These are phyloP conservation scores for Cynodonichthys magdalenae DNA, from an alignment of 2,797 vertebrate genomes.

Conservation along the genomic window DNA sequence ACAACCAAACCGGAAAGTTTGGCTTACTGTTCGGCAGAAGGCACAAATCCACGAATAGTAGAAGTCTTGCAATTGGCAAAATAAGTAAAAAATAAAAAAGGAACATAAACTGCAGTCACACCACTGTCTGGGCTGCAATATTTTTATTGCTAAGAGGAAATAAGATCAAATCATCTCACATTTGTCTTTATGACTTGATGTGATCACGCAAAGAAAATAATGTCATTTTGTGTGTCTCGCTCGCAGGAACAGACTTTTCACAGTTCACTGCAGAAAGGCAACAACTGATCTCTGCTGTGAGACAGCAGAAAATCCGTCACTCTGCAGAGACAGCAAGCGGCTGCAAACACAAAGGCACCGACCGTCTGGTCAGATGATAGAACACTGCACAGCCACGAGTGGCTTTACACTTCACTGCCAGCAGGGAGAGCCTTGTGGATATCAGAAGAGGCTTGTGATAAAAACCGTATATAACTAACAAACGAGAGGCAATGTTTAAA, in stretches of 20 bases:
- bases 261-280: slow-evolving; percentile 59
- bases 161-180: slow-evolving; percentile 13
- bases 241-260: slow-evolving; percentile 43
- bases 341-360: slow-evolving; percentile 22
- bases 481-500: slow-evolving; percentile 4
- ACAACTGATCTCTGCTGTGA: slow-evolving; percentile 62
- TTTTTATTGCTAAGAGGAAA: background rate
- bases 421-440: slow-evolving; percentile 66
- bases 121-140: background rate
- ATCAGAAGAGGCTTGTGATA: slow-evolving; percentile 11
- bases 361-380: slow-evolving; percentile 12
- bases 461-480: too few species aligned
- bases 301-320: slow-evolving; percentile 26
- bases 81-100: background rate
- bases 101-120: background rate
- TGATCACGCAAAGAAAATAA: slow-evolving; percentile 23
- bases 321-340: slow-evolving; percentile 19
- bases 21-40: background rate
- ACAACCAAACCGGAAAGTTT: background rate
- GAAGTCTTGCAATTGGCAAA: background rate
- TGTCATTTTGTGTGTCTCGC: slow-evolving; percentile 11
- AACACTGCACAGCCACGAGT: slow-evolving; percentile 22
- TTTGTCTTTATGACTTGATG: slow-evolving; percentile 9
- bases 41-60: slow-evolving; percentile 15
- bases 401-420: slow-evolving; percentile 61